These are phyloP conservation scores for Hippolais icterina DNA, from an alignment of 2,113 vertebrate genomes.

Conservation along the genomic window DNA sequence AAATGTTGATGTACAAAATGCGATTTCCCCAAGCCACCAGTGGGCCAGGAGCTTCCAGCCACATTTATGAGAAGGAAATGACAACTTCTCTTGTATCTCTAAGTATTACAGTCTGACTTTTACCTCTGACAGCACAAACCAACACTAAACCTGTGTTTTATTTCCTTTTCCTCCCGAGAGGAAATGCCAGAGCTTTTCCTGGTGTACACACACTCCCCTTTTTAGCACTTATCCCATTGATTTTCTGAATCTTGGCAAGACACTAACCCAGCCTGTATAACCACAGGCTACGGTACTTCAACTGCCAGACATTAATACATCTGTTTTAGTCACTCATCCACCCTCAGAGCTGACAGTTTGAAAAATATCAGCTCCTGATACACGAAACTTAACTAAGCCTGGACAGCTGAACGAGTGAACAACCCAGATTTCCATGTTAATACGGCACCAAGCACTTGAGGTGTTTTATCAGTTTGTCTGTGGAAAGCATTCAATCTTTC, in stretches of 20 bases:
- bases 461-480: slow-evolving; percentile 5
- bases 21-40: background rate
- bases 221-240: background rate
- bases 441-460: background rate
- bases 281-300: slow-evolving; percentile 19
- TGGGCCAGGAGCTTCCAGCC: background rate
- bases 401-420: slow-evolving; percentile 16
- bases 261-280: background rate
- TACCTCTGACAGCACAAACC: background rate
- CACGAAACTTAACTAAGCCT: slow-evolving; percentile 25
- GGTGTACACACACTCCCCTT: background rate
- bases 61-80: background rate
- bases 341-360: slow-evolving; percentile 22
- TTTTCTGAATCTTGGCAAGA: slow-evolving; percentile 29
- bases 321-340: slow-evolving; percentile 52
- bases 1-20: background rate
- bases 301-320: slow-evolving; percentile 25
- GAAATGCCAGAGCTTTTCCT: background rate
- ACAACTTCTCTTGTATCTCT: background rate
- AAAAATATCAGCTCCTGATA: slow-evolving; percentile 36
- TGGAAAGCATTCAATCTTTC: background rate
- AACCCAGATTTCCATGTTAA: slow-evolving; percentile 12
- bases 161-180: background rate
- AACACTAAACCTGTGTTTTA: background rate
- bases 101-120: background rate